Evolutionary conservation across 2,113 vertebrate genomes (phyloP).

Genomic region (Mus spicilegus): DNA sequence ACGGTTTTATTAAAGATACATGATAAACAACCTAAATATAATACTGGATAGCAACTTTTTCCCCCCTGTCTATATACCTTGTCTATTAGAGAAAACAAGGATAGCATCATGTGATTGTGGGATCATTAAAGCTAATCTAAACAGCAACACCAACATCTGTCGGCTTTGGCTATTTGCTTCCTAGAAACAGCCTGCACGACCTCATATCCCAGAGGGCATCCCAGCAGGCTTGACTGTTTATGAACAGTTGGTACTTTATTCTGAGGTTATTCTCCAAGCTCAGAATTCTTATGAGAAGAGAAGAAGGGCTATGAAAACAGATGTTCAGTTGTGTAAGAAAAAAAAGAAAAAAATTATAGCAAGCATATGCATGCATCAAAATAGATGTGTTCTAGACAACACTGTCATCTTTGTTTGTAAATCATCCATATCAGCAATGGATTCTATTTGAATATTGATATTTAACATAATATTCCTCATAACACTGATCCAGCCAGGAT

Average conservation of each 20-base stretch:
- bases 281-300: background rate
- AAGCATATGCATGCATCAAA: background rate
- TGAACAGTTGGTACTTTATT: constrained; percentile 60
- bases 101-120: background rate
- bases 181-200: background rate
- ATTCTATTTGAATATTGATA: background rate
- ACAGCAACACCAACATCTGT: constrained; percentile 44
- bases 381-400: background rate
- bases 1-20: background rate
- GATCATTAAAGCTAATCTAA: constrained; percentile 15
- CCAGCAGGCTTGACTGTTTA: background rate
- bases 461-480: background rate
- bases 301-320: constrained; percentile 47
- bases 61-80: background rate
- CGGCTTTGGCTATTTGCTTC: background rate
- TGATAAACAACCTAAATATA: background rate
- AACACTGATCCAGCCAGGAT: background rate
- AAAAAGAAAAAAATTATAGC: background rate
- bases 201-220: background rate
- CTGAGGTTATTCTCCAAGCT: constrained; percentile 52
- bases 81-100: background rate
- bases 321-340: constrained; percentile 32
- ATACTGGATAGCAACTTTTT: background rate
- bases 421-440: background rate
- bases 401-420: background rate